Evolutionary conservation across 2,113 vertebrate species (phyloP), one percentile per base, ranked within the genome.

Genomic region (Morone chrysops): DNA sequence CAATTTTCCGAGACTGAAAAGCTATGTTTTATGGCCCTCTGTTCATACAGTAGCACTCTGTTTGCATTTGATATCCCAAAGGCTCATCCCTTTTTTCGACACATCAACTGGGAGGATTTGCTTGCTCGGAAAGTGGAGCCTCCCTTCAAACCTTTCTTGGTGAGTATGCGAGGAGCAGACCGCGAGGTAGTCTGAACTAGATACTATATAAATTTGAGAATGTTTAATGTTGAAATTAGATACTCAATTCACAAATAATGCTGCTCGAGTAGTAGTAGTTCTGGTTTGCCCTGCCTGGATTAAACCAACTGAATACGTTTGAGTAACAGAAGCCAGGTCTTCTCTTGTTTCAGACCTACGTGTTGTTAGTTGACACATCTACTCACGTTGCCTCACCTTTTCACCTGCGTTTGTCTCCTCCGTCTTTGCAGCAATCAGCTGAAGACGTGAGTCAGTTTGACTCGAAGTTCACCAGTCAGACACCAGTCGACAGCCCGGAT

Each of bases 401-500:
- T 77, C 60, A 81, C 72, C 43, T 18, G 61, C 25, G 6, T 59
- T 48, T 62, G n/a, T 18, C 40, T 62, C 14, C 65, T 68, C 13
- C 82, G 4, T 81, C 80, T 78, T 73, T 92, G 41, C 85, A 99
- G 98, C 98, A 99, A 98, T 99, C 98, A 45, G 98, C 98, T 87
- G 98, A 99, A 90, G 98, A 99, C 86, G 98, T 99, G 92, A 99
- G 98, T 96, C 98, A 99, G 94, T 99, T 99, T 92, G 98, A 99
- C 95, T 99, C 98, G 45, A 99, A 99, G 96, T 99, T 99, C 96
- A 99, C 98, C 92, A 97, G 97, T 94, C 98, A 99, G 95, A 99
- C 98, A 65, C 98, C 98, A 78, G 98, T 99, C 67, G 98, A 99
- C 94, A 99, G 98, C 92, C 98, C 98, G 41, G 98, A 99, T 90